Percentiles rank a stretch among this genome's conserved stretches.
Evolutionary conservation across 2,888 invertebrate genomes (phyloP).

Genomic region (Cantharis nigra): DNA sequence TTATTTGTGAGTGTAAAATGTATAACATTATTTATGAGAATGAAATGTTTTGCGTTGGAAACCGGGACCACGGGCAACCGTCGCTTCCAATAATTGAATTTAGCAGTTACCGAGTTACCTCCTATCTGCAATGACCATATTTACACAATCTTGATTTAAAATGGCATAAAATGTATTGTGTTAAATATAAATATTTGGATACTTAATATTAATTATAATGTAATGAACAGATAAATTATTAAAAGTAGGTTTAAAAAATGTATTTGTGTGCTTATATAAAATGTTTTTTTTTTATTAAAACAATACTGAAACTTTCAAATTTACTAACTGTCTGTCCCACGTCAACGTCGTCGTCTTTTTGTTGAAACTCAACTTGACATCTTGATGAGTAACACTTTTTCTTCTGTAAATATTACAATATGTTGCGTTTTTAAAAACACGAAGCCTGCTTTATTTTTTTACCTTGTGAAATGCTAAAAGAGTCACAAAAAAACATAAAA

Average conservation of each 20-base stretch:
- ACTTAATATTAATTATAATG: neutral
- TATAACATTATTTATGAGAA: constrained; percentile 29
- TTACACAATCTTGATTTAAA: constrained; percentile 30
- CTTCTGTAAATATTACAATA: constrained; percentile 9
- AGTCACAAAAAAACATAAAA: neutral
- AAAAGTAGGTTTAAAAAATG: neutral
- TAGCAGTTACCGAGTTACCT: constrained; percentile 31
- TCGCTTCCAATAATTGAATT: constrained; percentile 44
- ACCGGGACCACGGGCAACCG: constrained; percentile 38
- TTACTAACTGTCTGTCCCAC: constrained; percentile 5
- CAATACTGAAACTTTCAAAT: neutral
- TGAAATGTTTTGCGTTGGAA: constrained; percentile 42
- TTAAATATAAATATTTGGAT: neutral
- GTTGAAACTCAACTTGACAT: constrained; percentile 14
- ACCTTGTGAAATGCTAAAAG: neutral
- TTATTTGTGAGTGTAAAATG: neutral
- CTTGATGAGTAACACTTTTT: constrained; percentile 23
- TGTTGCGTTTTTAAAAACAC: neutral
- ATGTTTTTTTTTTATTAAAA: neutral
- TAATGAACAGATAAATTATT: neutral
- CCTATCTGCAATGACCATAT: constrained; percentile 40
- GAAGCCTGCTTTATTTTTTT: neutral
- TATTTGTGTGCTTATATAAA: neutral
- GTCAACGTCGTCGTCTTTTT: constrained; percentile 22
- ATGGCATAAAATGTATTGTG: neutral